A percentile compares a stretch with the other conserved stretches of the same genome.
phyloP scores from a whole-genome alignment of 2,797 vertebrate genomes.

The Erethizon dorsatum region DNA sequence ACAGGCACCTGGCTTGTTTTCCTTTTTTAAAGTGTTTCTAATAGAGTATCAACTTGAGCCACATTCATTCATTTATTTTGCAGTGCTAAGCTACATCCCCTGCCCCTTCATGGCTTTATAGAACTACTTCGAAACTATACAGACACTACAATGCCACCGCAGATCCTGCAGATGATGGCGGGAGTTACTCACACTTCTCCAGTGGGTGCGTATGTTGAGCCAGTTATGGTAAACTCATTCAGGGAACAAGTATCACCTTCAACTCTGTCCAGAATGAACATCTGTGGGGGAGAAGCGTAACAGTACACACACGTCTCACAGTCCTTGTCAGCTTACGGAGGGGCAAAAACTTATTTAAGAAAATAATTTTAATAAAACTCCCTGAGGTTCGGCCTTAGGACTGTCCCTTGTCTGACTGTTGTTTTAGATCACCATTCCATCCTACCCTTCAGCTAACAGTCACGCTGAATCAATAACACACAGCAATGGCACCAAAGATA shows the following conservation, averaged over 20 bases:
- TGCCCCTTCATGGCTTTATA: background rate
- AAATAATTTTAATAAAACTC: background rate
- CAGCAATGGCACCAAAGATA: background rate
- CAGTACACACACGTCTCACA: background rate
- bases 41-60: background rate
- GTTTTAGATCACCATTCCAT: background rate
- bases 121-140: conserved; percentile 22
- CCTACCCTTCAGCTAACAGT: background rate
- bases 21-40: background rate
- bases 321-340: background rate
- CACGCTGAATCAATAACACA: background rate
- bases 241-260: conserved; percentile 95
- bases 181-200: conserved; percentile 96
- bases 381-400: background rate
- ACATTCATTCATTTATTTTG: background rate
- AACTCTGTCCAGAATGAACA: conserved; percentile 96
- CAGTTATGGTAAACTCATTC: conserved; percentile 97
- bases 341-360: background rate
- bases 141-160: background rate
- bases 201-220: conserved; percentile 98
- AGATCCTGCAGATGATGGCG: background rate
- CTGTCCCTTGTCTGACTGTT: background rate
- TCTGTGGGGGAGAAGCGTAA: conserved; percentile 89
- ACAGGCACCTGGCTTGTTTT: background rate
- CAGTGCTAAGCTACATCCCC: no score